Evolutionary conservation across 2,888 invertebrate genomes (phyloP).

Genomic region (Tipula helvola): DNA sequence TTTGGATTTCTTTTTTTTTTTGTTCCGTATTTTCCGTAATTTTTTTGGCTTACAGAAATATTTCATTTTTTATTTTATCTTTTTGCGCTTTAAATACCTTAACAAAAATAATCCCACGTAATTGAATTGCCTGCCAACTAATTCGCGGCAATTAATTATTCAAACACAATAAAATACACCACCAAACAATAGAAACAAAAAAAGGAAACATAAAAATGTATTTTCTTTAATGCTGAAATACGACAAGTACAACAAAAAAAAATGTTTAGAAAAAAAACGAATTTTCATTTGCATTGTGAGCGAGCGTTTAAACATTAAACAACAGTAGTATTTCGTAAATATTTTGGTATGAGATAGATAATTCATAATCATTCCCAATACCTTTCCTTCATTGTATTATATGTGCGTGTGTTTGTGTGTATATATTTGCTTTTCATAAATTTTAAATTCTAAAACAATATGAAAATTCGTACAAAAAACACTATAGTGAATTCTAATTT

Average conservation of each 20-base stretch:
- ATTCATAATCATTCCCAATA: background rate
- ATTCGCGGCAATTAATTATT: conserved; percentile 4
- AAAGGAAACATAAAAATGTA: background rate
- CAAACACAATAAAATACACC: background rate
- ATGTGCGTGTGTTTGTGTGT: background rate
- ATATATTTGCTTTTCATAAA: background rate
- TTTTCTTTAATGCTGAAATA: background rate
- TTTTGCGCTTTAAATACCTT: background rate
- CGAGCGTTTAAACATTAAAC: background rate
- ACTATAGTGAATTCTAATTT: background rate
- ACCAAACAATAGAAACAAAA: background rate
- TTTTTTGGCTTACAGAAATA: background rate
- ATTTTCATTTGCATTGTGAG: background rate
- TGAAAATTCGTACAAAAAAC: background rate
- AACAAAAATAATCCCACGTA: background rate
- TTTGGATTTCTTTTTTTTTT: background rate
- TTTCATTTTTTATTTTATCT: background rate
- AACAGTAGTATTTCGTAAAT: background rate
- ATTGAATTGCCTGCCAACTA: conserved; percentile 4
- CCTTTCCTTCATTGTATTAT: background rate
- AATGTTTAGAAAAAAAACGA: background rate
- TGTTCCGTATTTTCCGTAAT: background rate
- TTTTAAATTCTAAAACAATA: background rate
- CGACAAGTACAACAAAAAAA: background rate
- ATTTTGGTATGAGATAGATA: background rate